Base-by-base conservation (phyloP, 2,888 invertebrate genomes). In the Caenorhabditis drosophilae region DNA sequence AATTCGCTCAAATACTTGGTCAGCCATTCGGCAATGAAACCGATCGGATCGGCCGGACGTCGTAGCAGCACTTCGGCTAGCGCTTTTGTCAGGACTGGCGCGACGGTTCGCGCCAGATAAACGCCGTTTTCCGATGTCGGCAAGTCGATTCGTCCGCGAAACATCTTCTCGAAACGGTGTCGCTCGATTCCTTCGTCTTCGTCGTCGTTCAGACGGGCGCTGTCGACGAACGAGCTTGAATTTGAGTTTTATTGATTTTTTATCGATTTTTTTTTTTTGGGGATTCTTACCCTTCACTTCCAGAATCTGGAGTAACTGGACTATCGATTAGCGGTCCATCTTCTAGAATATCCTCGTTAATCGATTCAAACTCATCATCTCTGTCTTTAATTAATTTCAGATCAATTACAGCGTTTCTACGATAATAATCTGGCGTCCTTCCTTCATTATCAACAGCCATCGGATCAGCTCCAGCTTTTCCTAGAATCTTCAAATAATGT, bases 381-480 rank as follows among this genome's bases (percentile, higher is more conserved):
- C 74, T 48, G 50, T 73, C 73, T 41, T 82, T 80, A 50, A 83
- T 74, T 63, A 81, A 42, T 47, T 81, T 82, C 63, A 83, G 50
- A 51, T 93, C 92, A 84, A 93, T 92, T 68, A 79, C 77, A 2
- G 83, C 79, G 88, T 90, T 88, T 54, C 89, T 87, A 76, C 89
- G 87, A 84, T 92, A 92, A 83, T 90, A 90, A 79, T 92, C 92
- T 35, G 92, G 89, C 47, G 90, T 89, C 51, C 89, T 88, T 41
- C 90, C 92, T 82, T 89, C 88, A 85, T 90, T 90, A 84, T 95
- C 94, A 38, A 90, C 86, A 54, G 89, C 88, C 70, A 89, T 89
- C 85, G 92, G 91, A 79, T 92, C 92, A 20, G 92, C 92, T 27
- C 93, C 93, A 23, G 90, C 88, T 71, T 89, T 89, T 31, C 91